Evolutionary conservation across 2,113 vertebrate genomes (phyloP), one percentile per base, ranked within the genome.

Genomic region (Ciconia stormi): DNA sequence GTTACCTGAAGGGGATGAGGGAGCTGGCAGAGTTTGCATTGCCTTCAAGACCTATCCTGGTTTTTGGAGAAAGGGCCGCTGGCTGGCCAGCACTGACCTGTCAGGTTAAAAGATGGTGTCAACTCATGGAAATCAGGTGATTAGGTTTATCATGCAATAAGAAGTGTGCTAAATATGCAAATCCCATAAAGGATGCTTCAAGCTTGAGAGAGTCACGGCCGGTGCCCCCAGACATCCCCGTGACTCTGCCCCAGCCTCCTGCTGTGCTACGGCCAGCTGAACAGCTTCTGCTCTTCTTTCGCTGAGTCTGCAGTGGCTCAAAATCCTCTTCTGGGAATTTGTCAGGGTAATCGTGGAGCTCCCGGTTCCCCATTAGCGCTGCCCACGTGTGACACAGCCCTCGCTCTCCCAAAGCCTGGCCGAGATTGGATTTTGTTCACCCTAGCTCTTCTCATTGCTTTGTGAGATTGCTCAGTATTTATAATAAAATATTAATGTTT

Each of bases 301-400:
- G 22, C 42, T 0, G 23, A 10, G 16, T 11, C 61, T 7, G 22
- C 0, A 10, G 20, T 7, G 20, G 50, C 5, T 74, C n/a, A 15
- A 12, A 47, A 32, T 22, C 40, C 20, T 19, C 29, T 16, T 13
- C 46, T 9, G 46, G 19, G 67, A 18, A 11, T 15, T 19, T 11
- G 1, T 13, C 5, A 4, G 32, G 18, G 34, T 16, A 4, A 16
- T 1, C 2, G 52, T 2, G 16, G 49, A n/a, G 61, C 56, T 42
- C 20, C 42, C 7, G 49, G 49, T 16, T 40, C 50, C 70, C 70
- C 32, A 0, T 7, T 9, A 12, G 36, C 29, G 1, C 38, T 21
- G 59, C 65, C 73, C 81, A 12, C 6, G 1, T 4, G 69, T 26
- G 53, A 17, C 56, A 38, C 40, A 32, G n/a, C 50, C 22, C n/a